Evolutionary conservation across 2,888 invertebrate genomes (phyloP).

Genomic region (Arge pagana): DNA sequence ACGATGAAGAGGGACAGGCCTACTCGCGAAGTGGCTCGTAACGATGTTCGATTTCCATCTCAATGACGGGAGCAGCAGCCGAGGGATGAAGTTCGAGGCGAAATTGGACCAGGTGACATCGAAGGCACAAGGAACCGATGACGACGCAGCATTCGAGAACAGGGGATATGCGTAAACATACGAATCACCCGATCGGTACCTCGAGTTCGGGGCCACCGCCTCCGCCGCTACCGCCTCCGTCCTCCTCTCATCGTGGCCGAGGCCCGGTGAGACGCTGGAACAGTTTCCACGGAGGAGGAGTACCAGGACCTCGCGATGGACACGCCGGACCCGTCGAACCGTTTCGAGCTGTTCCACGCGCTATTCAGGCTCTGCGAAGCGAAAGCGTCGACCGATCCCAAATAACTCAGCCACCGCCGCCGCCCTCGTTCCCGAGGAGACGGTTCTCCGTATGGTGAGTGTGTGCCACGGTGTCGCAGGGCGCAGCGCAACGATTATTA

Average conservation of each 20-base stretch:
- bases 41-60: no score
- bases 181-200: conserved; percentile 9
- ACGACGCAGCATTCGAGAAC: no score
- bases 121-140: no score
- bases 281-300: conserved; percentile 56
- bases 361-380: conserved; percentile 53
- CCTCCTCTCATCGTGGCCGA: conserved; percentile 36
- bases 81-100: no score
- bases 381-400: conserved; percentile 53
- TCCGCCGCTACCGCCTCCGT: conserved; percentile 25
- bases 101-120: no score
- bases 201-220: conserved; percentile 13
- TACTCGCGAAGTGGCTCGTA: no score
- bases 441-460: conserved; percentile 61
- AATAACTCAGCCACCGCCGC: conserved; percentile 51
- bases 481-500: no score
- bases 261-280: conserved; percentile 60
- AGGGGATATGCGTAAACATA: conserved; percentile 25
- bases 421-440: conserved; percentile 53
- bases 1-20: no score
- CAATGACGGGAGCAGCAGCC: no score
- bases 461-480: no score
- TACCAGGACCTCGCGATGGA: conserved; percentile 36
- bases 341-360: conserved; percentile 50
- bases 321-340: conserved; percentile 44